A percentile compares a stretch with the other conserved stretches of the same genome.
Evolutionary conservation across 2,888 invertebrate species (phyloP).

Genomic region (Psylliodes chrysocephalus): DNA sequence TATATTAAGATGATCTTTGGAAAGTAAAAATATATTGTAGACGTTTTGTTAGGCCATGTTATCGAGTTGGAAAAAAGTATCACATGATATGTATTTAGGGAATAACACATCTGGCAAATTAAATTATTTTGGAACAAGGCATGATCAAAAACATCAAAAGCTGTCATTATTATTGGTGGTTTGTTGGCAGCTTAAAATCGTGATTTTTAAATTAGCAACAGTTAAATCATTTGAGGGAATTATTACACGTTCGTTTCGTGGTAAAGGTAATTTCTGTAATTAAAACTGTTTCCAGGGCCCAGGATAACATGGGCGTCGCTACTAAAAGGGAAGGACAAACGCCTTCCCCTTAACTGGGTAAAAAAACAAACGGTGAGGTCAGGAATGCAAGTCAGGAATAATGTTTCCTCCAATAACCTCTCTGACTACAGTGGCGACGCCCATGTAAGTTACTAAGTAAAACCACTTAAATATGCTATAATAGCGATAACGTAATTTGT

Average conservation of each 20-base stretch:
- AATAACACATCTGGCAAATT: too few relatives aligned
- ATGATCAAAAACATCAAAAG: background rate
- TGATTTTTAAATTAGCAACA: too few relatives aligned
- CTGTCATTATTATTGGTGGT: conserved; percentile 4
- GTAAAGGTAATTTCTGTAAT: background rate
- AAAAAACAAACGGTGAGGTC: background rate
- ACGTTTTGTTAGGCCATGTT: too few relatives aligned
- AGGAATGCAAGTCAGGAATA: background rate
- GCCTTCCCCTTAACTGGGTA: background rate
- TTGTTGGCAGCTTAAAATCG: conserved; percentile 17
- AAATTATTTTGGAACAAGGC: background rate
- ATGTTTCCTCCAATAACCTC: too few relatives aligned
- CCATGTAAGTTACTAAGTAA: background rate
- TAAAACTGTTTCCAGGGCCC: background rate
- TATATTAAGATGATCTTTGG: too few relatives aligned
- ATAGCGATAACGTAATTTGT: too few relatives aligned
- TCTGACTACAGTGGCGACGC: conserved; percentile 6
- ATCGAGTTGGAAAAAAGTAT: too few relatives aligned
- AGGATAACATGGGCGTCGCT: conserved; percentile 11
- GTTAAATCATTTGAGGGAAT: too few relatives aligned
- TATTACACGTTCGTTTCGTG: too few relatives aligned
- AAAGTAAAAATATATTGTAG: too few relatives aligned
- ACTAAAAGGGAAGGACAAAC: background rate
- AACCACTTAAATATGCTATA: too few relatives aligned
- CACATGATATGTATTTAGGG: too few relatives aligned